phyloP scores from a whole-genome alignment of 2,797 vertebrate species.

The Scolopax bukidnonensis region DNA sequence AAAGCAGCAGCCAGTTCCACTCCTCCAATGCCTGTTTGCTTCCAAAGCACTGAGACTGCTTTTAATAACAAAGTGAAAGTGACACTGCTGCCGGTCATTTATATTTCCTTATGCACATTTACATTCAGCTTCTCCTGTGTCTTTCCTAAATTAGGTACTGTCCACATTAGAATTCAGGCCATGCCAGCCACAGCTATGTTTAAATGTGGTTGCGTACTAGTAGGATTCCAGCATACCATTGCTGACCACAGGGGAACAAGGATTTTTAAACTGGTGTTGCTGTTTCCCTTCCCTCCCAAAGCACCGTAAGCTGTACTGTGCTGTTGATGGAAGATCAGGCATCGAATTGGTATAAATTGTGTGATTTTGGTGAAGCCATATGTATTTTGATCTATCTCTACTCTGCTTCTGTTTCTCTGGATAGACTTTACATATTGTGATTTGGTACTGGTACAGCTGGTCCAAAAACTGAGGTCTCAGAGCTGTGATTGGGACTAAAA shows the following conservation, averaged over 20 bases:
- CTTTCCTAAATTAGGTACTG: constrained; percentile 54
- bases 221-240: neutral
- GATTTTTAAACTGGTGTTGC: constrained; percentile 2
- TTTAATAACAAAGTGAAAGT: constrained; percentile 67
- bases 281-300: neutral
- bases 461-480: neutral
- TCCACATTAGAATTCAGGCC: constrained; percentile 46
- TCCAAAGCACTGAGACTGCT: neutral
- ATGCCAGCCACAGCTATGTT: constrained; percentile 57
- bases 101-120: neutral
- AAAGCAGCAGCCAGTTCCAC: constrained; percentile 21
- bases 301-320: neutral
- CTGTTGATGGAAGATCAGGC: neutral
- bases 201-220: constrained; percentile 27
- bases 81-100: constrained; percentile 40
- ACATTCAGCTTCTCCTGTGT: constrained; percentile 5
- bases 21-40: neutral
- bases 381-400: neutral
- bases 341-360: rapidly evolving
- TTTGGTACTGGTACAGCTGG: neutral
- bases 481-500: neutral
- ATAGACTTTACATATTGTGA: rapidly evolving
- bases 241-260: neutral
- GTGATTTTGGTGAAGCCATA: neutral
- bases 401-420: neutral